Conservation (phyloP, 2,113 vertebrate genomes). For the Hippocampus mohnikei region DNA sequence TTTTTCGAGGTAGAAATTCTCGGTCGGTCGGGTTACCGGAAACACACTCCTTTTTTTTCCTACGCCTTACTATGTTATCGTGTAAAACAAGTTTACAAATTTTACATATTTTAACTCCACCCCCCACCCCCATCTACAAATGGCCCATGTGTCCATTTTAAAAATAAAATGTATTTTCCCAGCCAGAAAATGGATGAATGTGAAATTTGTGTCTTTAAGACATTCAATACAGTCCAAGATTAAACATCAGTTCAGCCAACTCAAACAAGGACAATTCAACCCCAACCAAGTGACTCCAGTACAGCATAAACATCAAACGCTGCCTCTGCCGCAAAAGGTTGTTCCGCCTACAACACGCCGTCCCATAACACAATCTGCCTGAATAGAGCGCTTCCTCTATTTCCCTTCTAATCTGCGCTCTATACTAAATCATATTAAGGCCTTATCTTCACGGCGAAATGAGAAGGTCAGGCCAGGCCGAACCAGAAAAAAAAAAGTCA, state of each 20-base stretch:
- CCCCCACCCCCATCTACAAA: too few relatives aligned
- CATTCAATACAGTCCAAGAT: not conserved
- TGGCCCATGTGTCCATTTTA: not conserved
- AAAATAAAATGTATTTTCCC: not conserved
- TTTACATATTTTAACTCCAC: too few relatives aligned
- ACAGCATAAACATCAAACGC: not conserved
- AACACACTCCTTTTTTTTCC: too few relatives aligned
- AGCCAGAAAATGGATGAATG: not conserved
- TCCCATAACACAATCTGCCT: not conserved
- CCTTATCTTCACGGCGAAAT: slow-evolving; percentile 1
- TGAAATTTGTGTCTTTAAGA: not conserved
- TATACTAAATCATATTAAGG: not conserved
- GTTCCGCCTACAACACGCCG: not conserved
- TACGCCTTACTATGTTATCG: too few relatives aligned
- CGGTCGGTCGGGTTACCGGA: too few relatives aligned
- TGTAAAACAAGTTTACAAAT: too few relatives aligned
- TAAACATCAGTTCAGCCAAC: not conserved
- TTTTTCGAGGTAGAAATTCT: too few relatives aligned
- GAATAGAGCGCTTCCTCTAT: not conserved
- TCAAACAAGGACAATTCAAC: not conserved
- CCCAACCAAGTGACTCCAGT: not conserved
- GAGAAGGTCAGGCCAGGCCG: not conserved
- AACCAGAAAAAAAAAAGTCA: not conserved
- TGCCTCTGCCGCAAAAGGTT: not conserved
- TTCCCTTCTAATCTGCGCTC: slow-evolving; percentile 5